Base-by-base conservation (phyloP, 2,113 vertebrate species). In the Pycnonotus jocosus region DNA sequence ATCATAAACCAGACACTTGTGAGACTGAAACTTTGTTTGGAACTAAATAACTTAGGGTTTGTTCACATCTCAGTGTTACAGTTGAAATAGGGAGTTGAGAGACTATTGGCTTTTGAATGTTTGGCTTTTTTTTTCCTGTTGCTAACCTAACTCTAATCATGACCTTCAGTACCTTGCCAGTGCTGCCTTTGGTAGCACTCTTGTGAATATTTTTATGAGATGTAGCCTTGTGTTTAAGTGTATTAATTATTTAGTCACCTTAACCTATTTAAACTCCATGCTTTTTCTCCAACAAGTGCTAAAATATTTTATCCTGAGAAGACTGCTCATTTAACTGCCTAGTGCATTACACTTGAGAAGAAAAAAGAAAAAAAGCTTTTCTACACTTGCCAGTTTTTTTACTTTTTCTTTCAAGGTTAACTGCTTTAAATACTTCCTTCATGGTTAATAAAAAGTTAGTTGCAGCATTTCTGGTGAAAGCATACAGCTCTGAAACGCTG, bases 41-140 rank as follows among this genome's bases (percentile, higher is more conserved):
- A 93, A 48, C 84, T 81, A 23, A 92, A 83, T 81, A 53, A 64
- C 16, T 69, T 95, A 17, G 62, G 57, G 42, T 35, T 90, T 69
- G 88, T 91, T 53, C 22, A 7, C 73, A 82, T 93, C 56, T 94
- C 97, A 97, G 97, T 97, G 96, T 98, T 97, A 96, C 61, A 62
- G 54, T 90, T 94, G 64, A 72, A 89, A 62, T 66, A 93, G 81
- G 91, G 71, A 44, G 60, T 54, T 86, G 81, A 81, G 88, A 90
- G 77, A 40, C 23, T 33, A 2, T 51, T 62, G 51, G 91, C 53
- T 50, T 88, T 74, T 83, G 53, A 48, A 74, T 74, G 27, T 86
- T 76, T 81, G 86, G 13, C 35, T 78, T 86, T 66, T 78, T 86
- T 78, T 86, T 69, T 40, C n/a, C 44, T 90, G 58, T 70, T 31